Evolutionary conservation across 2,113 vertebrate species (phyloP).

Genomic region (Anolis sagrei): DNA sequence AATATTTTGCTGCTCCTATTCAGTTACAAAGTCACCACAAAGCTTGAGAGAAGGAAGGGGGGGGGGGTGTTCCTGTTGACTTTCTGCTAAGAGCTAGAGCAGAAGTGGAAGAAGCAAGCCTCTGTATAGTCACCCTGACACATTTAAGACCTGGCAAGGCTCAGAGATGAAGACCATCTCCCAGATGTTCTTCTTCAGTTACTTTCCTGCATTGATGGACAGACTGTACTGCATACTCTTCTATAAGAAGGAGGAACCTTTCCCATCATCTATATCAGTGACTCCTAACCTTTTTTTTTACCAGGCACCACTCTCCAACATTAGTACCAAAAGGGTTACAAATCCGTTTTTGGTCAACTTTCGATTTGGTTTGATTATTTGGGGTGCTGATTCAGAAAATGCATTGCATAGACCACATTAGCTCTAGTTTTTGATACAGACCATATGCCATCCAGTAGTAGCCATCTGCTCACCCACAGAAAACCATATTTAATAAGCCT

Average conservation of each 20-base stretch:
- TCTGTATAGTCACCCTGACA: neutral
- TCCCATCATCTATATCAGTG: too few species aligned
- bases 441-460: too few species aligned
- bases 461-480: too few species aligned
- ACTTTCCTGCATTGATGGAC: neutral
- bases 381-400: too few species aligned
- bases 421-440: too few species aligned
- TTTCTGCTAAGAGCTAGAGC: neutral
- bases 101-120: neutral
- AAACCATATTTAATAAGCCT: too few species aligned
- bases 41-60: neutral
- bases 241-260: neutral
- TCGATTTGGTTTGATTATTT: too few species aligned
- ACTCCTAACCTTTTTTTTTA: too few species aligned
- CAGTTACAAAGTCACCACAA: neutral
- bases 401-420: too few species aligned
- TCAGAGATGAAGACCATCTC: neutral
- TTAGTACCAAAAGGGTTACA: too few species aligned
- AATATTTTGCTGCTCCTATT: neutral
- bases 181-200: neutral
- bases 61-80: neutral
- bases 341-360: too few species aligned
- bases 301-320: too few species aligned
- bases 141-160: neutral
- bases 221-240: neutral